phyloP scores from a whole-genome alignment of 2,113 vertebrate genomes.

The Seriola rivoliana region DNA sequence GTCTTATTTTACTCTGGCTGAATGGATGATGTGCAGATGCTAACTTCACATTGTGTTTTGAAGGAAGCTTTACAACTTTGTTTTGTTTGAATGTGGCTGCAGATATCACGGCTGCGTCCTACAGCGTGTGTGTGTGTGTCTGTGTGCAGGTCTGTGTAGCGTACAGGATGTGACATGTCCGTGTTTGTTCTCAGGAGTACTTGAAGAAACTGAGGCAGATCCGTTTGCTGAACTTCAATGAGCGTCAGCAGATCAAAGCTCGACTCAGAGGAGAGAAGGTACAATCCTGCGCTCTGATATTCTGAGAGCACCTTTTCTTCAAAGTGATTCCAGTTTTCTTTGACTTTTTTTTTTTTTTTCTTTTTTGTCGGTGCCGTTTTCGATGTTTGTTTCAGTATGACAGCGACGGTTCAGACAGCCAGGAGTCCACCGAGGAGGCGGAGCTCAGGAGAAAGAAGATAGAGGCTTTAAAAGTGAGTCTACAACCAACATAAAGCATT shows the following conservation, averaged over 20 bases:
- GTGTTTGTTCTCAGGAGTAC: constrained; percentile 88
- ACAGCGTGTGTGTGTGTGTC: constrained; percentile 4
- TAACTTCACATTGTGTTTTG: neutral
- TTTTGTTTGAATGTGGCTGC: constrained; percentile 5
- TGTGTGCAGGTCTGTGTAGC: constrained; percentile 13
- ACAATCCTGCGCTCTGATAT: constrained; percentile 16
- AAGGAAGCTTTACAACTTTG: neutral
- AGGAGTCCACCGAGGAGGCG: constrained; percentile 89
- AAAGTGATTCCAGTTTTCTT: neutral
- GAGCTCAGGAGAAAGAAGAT: constrained; percentile 91
- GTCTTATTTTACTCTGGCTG: constrained; percentile 12
- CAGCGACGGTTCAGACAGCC: constrained; percentile 87
- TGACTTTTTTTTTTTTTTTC: neutral
- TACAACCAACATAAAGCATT: neutral
- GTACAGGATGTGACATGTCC: constrained; percentile 37
- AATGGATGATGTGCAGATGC: neutral
- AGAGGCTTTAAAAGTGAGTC: constrained; percentile 90
- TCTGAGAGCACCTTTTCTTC: neutral
- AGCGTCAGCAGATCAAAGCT: constrained; percentile 96
- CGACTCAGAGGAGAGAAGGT: constrained; percentile 96
- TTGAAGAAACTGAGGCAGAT: constrained; percentile 94
- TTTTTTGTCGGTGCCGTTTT: neutral
- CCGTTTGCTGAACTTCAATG: constrained; percentile 97
- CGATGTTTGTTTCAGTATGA: constrained; percentile 77
- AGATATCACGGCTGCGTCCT: neutral